Evolutionary conservation across 2,888 invertebrate species (phyloP).

Genomic region (Caenorhabditis sinica): DNA sequence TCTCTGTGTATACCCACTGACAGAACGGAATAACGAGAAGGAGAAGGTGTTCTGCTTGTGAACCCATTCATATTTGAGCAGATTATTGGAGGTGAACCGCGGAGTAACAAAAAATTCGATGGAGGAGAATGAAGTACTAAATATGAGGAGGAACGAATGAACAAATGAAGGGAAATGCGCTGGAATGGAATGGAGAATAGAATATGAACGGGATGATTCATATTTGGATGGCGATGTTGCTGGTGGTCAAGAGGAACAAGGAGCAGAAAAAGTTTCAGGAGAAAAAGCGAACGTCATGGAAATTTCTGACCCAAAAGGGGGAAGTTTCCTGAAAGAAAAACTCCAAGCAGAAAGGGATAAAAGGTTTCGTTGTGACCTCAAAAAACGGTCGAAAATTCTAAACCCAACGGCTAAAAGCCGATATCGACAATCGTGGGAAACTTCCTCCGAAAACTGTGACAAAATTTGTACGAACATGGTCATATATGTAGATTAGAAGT

Average conservation of each 20-base stretch:
- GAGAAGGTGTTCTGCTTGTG: constrained; percentile 6
- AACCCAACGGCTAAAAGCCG: background rate
- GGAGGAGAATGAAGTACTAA: background rate
- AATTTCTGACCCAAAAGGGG: background rate
- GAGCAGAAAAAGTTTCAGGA: background rate
- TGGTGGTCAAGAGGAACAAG: background rate
- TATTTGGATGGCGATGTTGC: background rate
- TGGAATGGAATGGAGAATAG: background rate
- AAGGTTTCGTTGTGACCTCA: no score
- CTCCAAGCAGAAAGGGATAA: no score
- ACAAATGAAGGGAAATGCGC: constrained; percentile 4
- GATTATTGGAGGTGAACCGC: constrained; percentile 8
- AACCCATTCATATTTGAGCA: constrained; percentile 55
- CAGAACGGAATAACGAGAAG: background rate
- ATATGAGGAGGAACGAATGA: background rate
- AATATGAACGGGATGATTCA: constrained; percentile 10
- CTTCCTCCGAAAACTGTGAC: no score
- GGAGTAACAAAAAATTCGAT: no score
- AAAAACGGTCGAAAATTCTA: background rate
- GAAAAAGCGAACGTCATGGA: background rate
- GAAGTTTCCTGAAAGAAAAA: no score
- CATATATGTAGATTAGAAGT: constrained; percentile 44
- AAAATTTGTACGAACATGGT: constrained; percentile 5
- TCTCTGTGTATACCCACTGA: background rate
- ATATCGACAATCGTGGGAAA: constrained; percentile 29